Evolutionary conservation across 2,797 vertebrate genomes (phyloP).

Genomic region (Spinus pinus): DNA sequence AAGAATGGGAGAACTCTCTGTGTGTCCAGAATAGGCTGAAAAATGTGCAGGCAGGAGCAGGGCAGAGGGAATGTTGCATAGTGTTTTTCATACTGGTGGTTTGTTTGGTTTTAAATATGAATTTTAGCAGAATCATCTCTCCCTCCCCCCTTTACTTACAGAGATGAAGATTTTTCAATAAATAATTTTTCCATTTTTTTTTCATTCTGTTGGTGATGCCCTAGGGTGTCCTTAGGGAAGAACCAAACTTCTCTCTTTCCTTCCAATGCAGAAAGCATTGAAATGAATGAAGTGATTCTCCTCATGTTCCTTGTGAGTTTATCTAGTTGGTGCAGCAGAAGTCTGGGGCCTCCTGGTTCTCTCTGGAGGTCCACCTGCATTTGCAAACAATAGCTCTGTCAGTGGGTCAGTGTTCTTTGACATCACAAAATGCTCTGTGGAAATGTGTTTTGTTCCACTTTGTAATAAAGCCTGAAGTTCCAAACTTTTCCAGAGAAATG

Average conservation of each 20-base stretch:
- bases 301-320: neutral
- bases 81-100: neutral
- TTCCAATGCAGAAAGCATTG: neutral
- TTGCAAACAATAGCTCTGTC: neutral
- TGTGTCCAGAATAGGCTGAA: neutral
- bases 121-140: neutral
- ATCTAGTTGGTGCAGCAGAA: neutral
- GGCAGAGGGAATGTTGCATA: neutral
- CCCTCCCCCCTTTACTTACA: neutral
- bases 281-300: neutral
- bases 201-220: neutral
- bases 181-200: accelerated
- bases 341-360: neutral
- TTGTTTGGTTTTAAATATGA: neutral
- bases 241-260: neutral
- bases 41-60: neutral
- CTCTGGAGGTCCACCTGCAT: neutral
- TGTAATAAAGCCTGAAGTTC: neutral
- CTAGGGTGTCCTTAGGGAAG: neutral
- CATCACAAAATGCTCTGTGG: too few relatives aligned
- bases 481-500: neutral
- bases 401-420: neutral
- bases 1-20: neutral
- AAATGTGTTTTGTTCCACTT: neutral
- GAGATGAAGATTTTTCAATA: neutral